Conservation (phyloP, 2,797 vertebrate species). For the Bryconaethiops microstoma region DNA sequence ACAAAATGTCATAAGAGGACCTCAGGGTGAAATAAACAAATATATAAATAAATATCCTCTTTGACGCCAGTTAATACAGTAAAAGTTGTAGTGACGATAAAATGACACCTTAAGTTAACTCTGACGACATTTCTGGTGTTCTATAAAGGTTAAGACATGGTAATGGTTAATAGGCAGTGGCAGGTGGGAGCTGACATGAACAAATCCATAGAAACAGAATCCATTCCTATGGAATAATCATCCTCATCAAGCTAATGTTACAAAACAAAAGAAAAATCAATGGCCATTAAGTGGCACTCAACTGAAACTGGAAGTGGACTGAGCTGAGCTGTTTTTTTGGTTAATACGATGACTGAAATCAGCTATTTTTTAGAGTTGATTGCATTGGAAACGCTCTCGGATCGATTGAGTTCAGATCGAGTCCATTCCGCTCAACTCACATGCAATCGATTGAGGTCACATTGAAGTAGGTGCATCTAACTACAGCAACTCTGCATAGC, state of each 20-base stretch:
- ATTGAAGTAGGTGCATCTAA: background rate
- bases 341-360: constrained; percentile 36
- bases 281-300: constrained; percentile 52
- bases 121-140: background rate
- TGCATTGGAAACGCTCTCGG: constrained; percentile 23
- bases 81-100: too few species aligned
- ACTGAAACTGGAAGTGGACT: constrained; percentile 33
- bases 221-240: constrained; percentile 26
- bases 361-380: constrained; percentile 32
- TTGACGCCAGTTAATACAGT: too few species aligned
- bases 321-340: constrained; percentile 29
- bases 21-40: too few species aligned
- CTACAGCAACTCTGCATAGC: background rate
- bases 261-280: constrained; percentile 54
- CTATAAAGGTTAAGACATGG: constrained; percentile 9
- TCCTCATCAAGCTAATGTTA: constrained; percentile 39
- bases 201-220: constrained; percentile 33
- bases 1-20: too few species aligned
- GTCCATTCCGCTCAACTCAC: background rate
- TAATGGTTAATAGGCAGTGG: constrained; percentile 32
- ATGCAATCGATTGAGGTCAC: constrained; percentile 9
- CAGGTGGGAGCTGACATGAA: constrained; percentile 29
- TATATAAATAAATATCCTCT: too few species aligned
- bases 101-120: background rate
- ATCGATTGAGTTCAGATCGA: constrained; percentile 11